A percentile compares a stretch with the other conserved stretches of the same genome.
phyloP scores from a whole-genome alignment of 2,113 vertebrate species.

The Mystacornis crossleyi region DNA sequence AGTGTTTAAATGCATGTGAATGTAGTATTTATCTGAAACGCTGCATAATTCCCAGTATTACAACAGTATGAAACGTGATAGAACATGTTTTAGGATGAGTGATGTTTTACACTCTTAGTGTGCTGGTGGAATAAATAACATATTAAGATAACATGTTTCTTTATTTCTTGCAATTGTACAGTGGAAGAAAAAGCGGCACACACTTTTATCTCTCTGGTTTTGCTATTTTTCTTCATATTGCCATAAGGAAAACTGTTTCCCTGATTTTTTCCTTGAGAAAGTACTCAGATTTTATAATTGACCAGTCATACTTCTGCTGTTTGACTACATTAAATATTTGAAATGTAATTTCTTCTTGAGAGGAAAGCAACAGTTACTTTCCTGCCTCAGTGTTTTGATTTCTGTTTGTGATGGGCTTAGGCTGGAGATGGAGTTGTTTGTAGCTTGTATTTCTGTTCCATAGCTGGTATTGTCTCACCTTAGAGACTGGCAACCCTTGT shows the following conservation, averaged over 20 bases:
- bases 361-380: background rate
- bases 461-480: constrained; percentile 17
- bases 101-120: background rate
- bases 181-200: background rate
- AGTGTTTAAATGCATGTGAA: background rate
- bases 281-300: background rate
- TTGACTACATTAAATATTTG: background rate
- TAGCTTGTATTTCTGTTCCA: constrained; percentile 30
- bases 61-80: background rate
- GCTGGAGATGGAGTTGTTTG: background rate
- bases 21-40: background rate
- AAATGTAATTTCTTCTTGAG: background rate
- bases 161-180: background rate
- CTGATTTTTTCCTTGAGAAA: background rate
- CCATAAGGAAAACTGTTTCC: background rate
- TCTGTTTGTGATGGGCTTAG: background rate
- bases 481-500: constrained; percentile 2
- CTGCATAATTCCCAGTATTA: background rate
- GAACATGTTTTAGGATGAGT: background rate
- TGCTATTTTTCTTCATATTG: background rate
- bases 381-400: background rate
- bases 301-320: background rate
- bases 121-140: background rate
- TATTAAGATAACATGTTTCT: background rate
- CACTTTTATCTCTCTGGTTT: background rate